Percentiles rank a stretch among this genome's conserved stretches.
Conservation (phyloP, 2,888 invertebrate genomes). For the Ceratothoa steindachneri region DNA sequence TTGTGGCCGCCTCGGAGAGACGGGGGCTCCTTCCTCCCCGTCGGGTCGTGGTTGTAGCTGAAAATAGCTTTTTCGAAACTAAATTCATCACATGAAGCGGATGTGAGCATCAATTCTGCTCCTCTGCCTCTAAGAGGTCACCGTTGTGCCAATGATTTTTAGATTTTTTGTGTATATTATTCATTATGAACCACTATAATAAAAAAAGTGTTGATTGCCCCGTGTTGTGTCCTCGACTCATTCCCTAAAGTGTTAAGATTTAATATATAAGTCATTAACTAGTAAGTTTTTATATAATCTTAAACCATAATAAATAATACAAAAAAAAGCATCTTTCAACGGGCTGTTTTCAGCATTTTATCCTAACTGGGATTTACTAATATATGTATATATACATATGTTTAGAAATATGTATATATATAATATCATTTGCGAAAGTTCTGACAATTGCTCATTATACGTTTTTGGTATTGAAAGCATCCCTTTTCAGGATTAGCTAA, state of each 20-base stretch:
- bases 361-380: neutral
- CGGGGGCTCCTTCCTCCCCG: too few relatives aligned
- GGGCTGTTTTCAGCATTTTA: neutral
- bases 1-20: too few relatives aligned
- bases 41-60: too few relatives aligned
- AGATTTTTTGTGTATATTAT: conserved; percentile 10
- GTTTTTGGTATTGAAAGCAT: conserved; percentile 7
- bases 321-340: neutral
- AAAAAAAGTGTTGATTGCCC: neutral
- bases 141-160: conserved; percentile 46
- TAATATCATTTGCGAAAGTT: neutral
- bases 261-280: neutral
- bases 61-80: neutral
- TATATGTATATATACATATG: neutral
- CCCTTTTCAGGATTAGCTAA: conserved; percentile 8
- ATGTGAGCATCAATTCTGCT: neutral
- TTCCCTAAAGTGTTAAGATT: neutral
- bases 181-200: neutral
- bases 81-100: neutral
- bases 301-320: neutral
- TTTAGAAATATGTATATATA: too few relatives aligned
- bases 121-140: conserved; percentile 42
- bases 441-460: neutral
- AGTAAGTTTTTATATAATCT: neutral
- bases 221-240: neutral